Base-by-base conservation (phyloP, 2,797 vertebrate genomes). In the Semotilus atromaculatus region DNA sequence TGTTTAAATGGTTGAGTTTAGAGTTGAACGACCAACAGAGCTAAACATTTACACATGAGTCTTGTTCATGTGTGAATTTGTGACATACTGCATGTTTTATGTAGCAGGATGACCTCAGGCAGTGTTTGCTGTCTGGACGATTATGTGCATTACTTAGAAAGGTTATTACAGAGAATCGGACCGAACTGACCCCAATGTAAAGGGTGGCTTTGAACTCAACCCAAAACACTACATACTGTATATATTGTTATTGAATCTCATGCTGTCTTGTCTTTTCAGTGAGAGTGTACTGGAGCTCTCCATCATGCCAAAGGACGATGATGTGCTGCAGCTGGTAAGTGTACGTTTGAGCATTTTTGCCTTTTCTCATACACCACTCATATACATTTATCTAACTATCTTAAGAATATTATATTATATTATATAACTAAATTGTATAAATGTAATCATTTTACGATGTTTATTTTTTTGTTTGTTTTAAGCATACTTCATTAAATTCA, bases 251-350 rank as follows among this genome's bases (percentile, higher is more conserved):
- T 26, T 74, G 70, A 51, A 45, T 26, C 55, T 75, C 55, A 26
- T 26, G n/a, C 45, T 80, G 19, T 23, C 13, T 45, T 87, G 58
- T 76, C 82, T 53, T 67, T 38, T 6, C 93, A 99, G 98, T 77
- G 97, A 97, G 31, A 96, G 97, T 85, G 95, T 97, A 85, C 90
- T 99, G 95, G 97, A 99, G 90, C 97, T 99, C 67, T 97, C 97
- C 83, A 99, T 99, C 89, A 98, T 99, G 98, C 97, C 98, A 91
- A 98, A 98, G 93, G 97, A 99, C 0, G 98, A 99, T 93, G 98
- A 99, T 80, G 96, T 99, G 89, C 96, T 99, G 85, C 98, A 99
- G 92, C 92, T 99, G 97, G 98, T 99, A 94, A 98, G 98, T 95
- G 87, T 90, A 88, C 91, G 84, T 85, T 88, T 62, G n/a, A 55